Base-by-base conservation (phyloP, 2,888 invertebrate species). In the Diarsia dahlii region DNA sequence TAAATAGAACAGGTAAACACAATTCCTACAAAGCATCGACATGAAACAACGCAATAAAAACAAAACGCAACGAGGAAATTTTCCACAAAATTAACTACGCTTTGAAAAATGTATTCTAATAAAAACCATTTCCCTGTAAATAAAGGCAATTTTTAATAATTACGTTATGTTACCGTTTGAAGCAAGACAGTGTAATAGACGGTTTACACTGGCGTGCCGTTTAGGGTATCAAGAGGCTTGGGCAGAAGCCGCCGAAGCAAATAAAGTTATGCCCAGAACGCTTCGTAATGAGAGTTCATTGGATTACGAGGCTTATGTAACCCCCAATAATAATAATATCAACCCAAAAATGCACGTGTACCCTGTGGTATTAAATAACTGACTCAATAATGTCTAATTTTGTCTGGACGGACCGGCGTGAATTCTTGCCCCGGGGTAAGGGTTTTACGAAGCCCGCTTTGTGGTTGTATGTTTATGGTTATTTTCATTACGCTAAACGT, bases 131-230 rank as follows among this genome's bases (percentile, higher is more conserved):
- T 93, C 86, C 90, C 86, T 91, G 90, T 91, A 93, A 93, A 94
- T 93, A 91, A 91, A 94, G 93, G 95, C 95, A 96, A 96, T 95
- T 95, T 96, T 95, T 96, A 95, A 95, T 96, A 96, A 96, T 96
- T 95, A 96, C 89, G 89, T 95, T 96, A 92, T 85, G 82, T 84
- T 90, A 81, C 88, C 92, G 92, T 91, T 91, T 91, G 93, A 89
- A 86, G 85, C 86, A 90, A 84, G 90, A 89, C 39, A 39, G 8
- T 39, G 39, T 39, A 39, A 39, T 39, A 39, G 39, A 88, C 91
- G 93, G 93, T 91, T 94, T 92, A 92, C 92, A 89, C 88, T 89
- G 88, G 90, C 94, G 95, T 95, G 95, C 95, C 94, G 93, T 95
- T 95, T 92, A 86, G 92, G 91, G 91, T 91, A 94, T 92, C 91